These are phyloP conservation scores for Parasteatoda tepidariorum DNA, from an alignment of 1,140 invertebrate species.

Conservation along the genomic window DNA sequence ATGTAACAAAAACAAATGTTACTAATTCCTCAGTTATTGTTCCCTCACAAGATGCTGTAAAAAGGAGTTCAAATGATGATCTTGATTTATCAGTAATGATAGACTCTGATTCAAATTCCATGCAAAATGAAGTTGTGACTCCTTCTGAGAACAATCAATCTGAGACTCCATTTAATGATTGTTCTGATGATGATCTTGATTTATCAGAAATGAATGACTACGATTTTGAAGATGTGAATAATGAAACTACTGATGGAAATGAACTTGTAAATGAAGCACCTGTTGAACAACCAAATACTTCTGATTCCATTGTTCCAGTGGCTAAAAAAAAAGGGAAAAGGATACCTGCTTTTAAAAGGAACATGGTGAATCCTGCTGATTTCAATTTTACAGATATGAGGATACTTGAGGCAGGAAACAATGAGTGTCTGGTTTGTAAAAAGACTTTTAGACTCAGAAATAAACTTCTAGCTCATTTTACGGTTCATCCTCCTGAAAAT, in stretches of 20 bases:
- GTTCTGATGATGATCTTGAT: background rate
- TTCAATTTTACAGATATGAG: conserved; percentile 85
- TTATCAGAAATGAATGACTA: background rate
- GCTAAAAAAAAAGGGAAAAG: background rate
- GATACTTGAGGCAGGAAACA: conserved; percentile 73
- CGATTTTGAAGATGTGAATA: background rate
- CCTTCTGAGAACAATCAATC: too few relatives aligned
- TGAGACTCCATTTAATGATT: too few relatives aligned
- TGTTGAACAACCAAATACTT: background rate
- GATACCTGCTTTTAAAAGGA: background rate
- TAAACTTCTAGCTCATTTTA: background rate
- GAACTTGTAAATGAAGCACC: background rate
- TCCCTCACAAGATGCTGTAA: too few relatives aligned
- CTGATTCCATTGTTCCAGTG: background rate
- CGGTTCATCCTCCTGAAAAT: background rate
- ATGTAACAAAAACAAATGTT: too few relatives aligned
- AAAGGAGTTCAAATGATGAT: too few relatives aligned
- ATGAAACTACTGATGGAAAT: background rate
- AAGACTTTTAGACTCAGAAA: background rate
- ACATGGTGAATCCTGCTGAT: background rate
- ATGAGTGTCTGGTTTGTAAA: conserved; percentile 71
- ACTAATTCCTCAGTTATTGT: too few relatives aligned
- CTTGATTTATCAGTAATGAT: background rate
- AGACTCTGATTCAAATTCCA: too few relatives aligned
- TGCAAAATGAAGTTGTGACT: too few relatives aligned